Base-by-base conservation (phyloP, 2,888 invertebrate species). In the Euzophera pinguis region DNA sequence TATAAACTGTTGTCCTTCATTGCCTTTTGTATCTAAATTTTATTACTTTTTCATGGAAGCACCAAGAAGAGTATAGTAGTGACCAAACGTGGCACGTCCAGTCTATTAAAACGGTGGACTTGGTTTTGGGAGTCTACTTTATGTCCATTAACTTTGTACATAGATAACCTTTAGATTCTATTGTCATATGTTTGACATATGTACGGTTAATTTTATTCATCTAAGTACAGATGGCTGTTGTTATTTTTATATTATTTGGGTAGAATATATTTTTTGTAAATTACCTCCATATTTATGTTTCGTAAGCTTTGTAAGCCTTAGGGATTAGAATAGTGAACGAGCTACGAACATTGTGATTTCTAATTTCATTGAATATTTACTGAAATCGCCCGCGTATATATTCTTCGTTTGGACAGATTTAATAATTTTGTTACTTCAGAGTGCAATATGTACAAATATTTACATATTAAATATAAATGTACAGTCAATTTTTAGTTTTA, bases 401-500 rank as follows among this genome's bases (percentile, higher is more conserved):
- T 78, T 81, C 75, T 86, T 83, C 81, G 79, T 83, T 84, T 84
- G 76, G 81, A 84, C 81, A 81, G 73, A 81, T 81, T 81, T 81
- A 85, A 84, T 80, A 80, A 81, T 83, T 78, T 89, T 85, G 87
- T 90, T 88, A 88, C 83, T 89, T 90, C 89, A 91, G 92, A 92
- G 93, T 93, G 93, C 93, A 93, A 93, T 93, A 93, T 93, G 93
- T 93, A 93, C 93, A 93, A 93, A 93, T 93, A 92, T 92, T 92
- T 90, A 89, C 89, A 89, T 87, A 81, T 79, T 75, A 92, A 84
- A 84, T 85, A 85, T 86, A 80, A 79, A 71, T 89, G 89, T 89
- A 90, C 89, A 89, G 90, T 89, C 77, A 87, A 74, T 80, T 89
- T 85, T 88, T 89, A 88, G 87, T 87, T 89, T 81, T 89, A 87